Percentiles rank a stretch among this genome's conserved stretches.
These are phyloP conservation scores for Pseudomyrmex concolor DNA, from an alignment of 1,140 invertebrate species.

Conservation along the genomic window DNA sequence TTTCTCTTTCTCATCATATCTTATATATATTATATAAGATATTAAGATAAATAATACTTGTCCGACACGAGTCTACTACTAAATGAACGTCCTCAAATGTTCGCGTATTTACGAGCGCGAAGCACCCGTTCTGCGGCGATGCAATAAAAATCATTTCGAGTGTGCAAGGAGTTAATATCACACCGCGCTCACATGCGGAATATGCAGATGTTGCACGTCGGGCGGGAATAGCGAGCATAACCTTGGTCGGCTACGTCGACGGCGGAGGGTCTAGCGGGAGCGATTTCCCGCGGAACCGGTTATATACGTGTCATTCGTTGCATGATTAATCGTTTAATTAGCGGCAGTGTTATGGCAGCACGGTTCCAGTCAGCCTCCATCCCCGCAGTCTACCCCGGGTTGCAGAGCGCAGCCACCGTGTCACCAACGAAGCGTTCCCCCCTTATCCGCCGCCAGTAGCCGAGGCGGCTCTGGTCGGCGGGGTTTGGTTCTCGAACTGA, in stretches of 20 bases:
- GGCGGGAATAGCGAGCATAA: slow-evolving; percentile 69
- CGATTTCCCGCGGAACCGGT: slow-evolving; percentile 76
- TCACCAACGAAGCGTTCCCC: slow-evolving; percentile 69
- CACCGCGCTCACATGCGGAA: slow-evolving; percentile 53
- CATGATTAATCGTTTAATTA: slow-evolving; percentile 86
- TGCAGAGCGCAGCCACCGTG: slow-evolving; percentile 73
- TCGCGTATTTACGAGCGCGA: not conserved
- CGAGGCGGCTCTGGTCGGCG: slow-evolving; percentile 43
- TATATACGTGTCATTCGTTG: slow-evolving; percentile 82
- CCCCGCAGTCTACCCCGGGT: slow-evolving; percentile 35
- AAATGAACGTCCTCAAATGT: slow-evolving; percentile 10
- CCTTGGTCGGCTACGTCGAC: slow-evolving; percentile 61
- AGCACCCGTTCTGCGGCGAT: not conserved
- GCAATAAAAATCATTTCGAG: slow-evolving; percentile 51
- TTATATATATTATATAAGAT: slow-evolving; percentile 12
- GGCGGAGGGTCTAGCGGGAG: slow-evolving; percentile 68
- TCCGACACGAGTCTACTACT: not conserved
- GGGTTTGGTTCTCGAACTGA: slow-evolving; percentile 75
- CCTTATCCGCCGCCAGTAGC: slow-evolving; percentile 25
- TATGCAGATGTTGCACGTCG: slow-evolving; percentile 78
- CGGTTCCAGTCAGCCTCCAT: slow-evolving; percentile 74
- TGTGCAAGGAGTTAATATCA: slow-evolving; percentile 47
- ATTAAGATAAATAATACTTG: slow-evolving; percentile 16
- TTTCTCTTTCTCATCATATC: too few relatives aligned
- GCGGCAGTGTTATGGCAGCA: slow-evolving; percentile 82